A percentile compares a stretch with the other conserved stretches of the same genome.
Conservation (phyloP, 2,797 vertebrate genomes). For the Salmo trutta region DNA sequence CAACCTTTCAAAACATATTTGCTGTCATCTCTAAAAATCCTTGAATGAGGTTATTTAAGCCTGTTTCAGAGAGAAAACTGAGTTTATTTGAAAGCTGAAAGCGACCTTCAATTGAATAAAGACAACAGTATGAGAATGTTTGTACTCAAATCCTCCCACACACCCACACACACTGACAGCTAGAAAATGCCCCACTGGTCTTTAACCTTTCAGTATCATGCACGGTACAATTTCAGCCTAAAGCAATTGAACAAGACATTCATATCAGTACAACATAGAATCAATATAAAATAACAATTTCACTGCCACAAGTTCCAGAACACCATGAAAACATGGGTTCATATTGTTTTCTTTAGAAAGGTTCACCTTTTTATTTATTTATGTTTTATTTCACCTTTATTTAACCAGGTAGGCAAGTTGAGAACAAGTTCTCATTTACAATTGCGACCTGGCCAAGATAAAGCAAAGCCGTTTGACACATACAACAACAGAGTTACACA, state of each 20-base stretch:
- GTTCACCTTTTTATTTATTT: too few species aligned
- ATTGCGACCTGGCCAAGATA: too few species aligned
- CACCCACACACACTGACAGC: slow-evolving; percentile 11
- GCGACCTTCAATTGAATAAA: background rate
- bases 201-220: background rate
- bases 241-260: background rate
- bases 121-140: background rate
- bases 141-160: background rate
- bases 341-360: background rate
- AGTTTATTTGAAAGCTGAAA: background rate
- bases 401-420: too few species aligned
- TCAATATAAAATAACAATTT: background rate
- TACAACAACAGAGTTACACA: too few species aligned
- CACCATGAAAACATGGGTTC: background rate
- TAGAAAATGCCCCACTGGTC: background rate
- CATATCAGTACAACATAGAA: background rate
- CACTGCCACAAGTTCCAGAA: background rate
- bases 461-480: too few species aligned
- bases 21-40: too few species aligned
- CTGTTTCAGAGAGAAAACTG: background rate
- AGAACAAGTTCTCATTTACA: too few species aligned
- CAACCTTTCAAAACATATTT: too few species aligned
- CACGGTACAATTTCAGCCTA: background rate
- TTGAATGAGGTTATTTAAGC: background rate
- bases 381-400: too few species aligned